These are phyloP conservation scores for Drosophila subquinaria DNA, from an alignment of 2,888 invertebrate species.

Conservation along the genomic window DNA sequence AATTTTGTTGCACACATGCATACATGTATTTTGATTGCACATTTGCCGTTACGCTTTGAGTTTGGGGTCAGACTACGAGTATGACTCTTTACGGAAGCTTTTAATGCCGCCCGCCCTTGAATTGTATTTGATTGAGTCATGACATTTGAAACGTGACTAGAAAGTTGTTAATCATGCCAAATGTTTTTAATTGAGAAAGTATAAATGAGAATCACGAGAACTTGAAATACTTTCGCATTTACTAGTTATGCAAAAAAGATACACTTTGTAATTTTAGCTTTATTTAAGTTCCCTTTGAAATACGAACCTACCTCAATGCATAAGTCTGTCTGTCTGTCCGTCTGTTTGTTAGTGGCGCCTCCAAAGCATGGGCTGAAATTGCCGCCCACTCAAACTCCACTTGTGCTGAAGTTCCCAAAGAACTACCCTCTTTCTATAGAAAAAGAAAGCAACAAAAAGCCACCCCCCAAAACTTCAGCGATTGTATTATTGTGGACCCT, in stretches of 20 bases:
- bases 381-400: conserved; percentile 37
- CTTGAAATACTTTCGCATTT: neutral
- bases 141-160: conserved; percentile 32
- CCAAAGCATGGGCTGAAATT: conserved; percentile 52
- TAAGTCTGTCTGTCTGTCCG: conserved; percentile 40
- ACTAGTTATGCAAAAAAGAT: neutral
- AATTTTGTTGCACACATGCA: conserved; percentile 32
- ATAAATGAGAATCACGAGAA: neutral
- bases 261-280: neutral
- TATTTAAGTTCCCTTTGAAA: neutral
- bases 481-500: conserved; percentile 34
- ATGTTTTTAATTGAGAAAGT: conserved; percentile 3
- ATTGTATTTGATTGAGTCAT: conserved; percentile 29
- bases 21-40: conserved; percentile 36
- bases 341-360: conserved; percentile 15
- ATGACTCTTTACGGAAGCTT: conserved; percentile 65
- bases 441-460: neutral
- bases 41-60: conserved; percentile 29
- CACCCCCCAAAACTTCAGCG: conserved; percentile 45
- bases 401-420: conserved; percentile 1
- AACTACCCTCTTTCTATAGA: conserved; percentile 7
- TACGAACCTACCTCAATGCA: conserved; percentile 72
- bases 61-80: conserved; percentile 51
- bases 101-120: conserved; percentile 17
- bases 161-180: conserved; percentile 1